Base-by-base conservation (phyloP, 2,797 vertebrate genomes). In the Xiphophorus birchmanni region DNA sequence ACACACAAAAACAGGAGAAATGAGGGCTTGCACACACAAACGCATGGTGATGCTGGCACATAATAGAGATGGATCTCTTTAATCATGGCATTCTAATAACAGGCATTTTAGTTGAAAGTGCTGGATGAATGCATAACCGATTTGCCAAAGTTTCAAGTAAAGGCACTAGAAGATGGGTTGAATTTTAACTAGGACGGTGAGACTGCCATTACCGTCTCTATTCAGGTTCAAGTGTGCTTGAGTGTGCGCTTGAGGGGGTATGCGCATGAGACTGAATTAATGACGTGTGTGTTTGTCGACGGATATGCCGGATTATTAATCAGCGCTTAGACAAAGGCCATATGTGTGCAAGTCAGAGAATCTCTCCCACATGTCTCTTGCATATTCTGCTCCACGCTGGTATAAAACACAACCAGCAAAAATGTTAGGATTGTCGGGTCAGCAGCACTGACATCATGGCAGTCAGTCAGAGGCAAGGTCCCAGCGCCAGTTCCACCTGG, bases 381-480 rank as follows among this genome's bases (percentile, higher is more conserved):
- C 86, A 77, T 76, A 73, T 73, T 74, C 80, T 76, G 87, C 63
- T 85, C 75, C 76, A 84, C 18, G 83, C 87, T 83, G 82, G 87
- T 74, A 80, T 86, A 91, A 88, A 88, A 87, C 82, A 78, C 82
- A 48, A 86, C 91, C 93, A 94, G 90, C 90, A 91, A 87, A 90
- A 95, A 95, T 95, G 93, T 86, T 76, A 91, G 90, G 91, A 94
- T 86, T 92, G 92, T 90, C 79, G 77, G 91, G 92, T 94, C 93
- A 93, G 90, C 92, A 90, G 81, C n/a, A 81, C 90, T 95, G 93
- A 95, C 94, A 94, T 95, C 93, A 94, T 93, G 78, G 88, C 86
- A 92, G 87, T 79, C 87, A 52, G 67, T 91, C 90, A 87, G 78
- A 86, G 71, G 87, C 89, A 79, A 80, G 89, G 84, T 89, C 88